phyloP scores from a whole-genome alignment of 1,140 invertebrate genomes.

The Drosophila bocki region DNA sequence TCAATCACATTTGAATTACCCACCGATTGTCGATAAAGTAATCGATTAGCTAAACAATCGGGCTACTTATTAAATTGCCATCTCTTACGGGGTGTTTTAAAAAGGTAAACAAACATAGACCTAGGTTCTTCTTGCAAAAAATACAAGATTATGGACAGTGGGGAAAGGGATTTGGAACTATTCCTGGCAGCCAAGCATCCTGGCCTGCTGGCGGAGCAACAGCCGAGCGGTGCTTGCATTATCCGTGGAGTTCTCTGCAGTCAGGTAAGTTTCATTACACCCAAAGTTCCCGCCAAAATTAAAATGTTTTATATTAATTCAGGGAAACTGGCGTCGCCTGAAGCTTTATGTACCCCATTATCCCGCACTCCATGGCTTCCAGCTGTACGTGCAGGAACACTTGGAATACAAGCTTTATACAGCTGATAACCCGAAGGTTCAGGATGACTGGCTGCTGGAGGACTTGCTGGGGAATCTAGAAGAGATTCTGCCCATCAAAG shows the following conservation, averaged over 20 bases:
- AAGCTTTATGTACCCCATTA: constrained; percentile 55
- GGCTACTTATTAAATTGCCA: background rate
- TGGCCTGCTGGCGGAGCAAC: constrained; percentile 27
- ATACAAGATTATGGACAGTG: constrained; percentile 3
- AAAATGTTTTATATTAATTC: background rate
- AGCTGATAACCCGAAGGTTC: constrained; percentile 25
- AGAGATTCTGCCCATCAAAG: constrained; percentile 17
- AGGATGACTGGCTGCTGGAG: constrained; percentile 35
- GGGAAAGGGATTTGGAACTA: background rate
- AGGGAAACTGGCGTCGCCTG: constrained; percentile 40
- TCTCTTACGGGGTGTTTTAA: background rate
- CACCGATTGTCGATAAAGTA: background rate
- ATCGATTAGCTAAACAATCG: constrained; percentile 1
- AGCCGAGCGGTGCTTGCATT: constrained; percentile 17
- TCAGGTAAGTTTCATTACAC: background rate
- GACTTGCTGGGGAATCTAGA: constrained; percentile 50
- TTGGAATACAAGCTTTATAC: constrained; percentile 56
- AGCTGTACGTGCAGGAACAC: constrained; percentile 45
- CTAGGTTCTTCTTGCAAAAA: background rate
- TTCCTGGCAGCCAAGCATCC: constrained; percentile 40
- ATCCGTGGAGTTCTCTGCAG: constrained; percentile 43
- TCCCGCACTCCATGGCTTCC: constrained; percentile 44
- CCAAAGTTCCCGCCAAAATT: constrained; percentile 2
- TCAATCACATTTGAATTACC: background rate
- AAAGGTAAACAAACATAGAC: constrained; percentile 4